Evolutionary conservation across 2,113 vertebrate species (phyloP).

Genomic region (Lepus timidus): DNA sequence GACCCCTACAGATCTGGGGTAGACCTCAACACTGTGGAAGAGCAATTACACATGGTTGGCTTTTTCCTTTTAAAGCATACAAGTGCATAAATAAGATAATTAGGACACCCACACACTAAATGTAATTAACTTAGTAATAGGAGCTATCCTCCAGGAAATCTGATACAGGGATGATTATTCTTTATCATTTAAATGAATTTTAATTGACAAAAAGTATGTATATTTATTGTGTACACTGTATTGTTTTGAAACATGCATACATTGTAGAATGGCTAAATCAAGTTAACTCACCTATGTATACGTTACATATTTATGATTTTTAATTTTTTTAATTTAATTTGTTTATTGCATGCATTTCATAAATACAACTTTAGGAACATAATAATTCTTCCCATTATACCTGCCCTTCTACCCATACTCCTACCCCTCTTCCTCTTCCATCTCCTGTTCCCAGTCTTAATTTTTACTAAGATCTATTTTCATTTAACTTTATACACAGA

Average conservation of each 20-base stretch:
- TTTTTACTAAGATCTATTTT: no score
- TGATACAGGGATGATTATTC: not conserved
- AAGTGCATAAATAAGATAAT: not conserved
- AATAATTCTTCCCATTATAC: no score
- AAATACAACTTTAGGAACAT: no score
- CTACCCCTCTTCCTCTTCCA: no score
- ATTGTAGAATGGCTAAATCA: not conserved
- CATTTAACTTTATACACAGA: no score
- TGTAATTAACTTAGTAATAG: slow-evolving; percentile 12
- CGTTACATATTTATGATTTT: no score
- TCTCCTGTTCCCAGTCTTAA: no score
- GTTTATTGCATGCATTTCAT: no score
- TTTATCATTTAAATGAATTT: not conserved
- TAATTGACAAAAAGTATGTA: not conserved
- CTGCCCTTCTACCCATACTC: no score
- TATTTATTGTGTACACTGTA: not conserved
- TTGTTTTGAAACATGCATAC: not conserved
- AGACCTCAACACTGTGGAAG: not conserved
- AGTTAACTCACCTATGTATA: no score
- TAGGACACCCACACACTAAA: not conserved
- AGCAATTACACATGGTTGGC: not conserved
- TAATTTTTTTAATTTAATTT: no score
- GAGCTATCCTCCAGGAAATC: not conserved
- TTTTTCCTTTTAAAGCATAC: not conserved
- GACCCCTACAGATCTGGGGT: not conserved